Base-by-base conservation (phyloP, 1,140 invertebrate genomes). In the Nebria ingens region DNA sequence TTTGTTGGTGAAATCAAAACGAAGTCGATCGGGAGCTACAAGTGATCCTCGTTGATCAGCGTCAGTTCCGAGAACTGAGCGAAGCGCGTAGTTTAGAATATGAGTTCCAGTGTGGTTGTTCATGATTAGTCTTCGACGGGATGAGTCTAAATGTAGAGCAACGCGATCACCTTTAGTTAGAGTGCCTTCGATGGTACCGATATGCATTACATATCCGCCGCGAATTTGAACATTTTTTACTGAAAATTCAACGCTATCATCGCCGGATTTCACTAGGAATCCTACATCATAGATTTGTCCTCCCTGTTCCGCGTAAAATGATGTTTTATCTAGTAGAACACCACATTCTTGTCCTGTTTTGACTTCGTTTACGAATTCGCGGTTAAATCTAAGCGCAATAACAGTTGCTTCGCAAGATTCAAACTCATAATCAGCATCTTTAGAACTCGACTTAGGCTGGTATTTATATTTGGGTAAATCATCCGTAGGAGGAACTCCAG, bases 51-150 rank as follows among this genome's bases (percentile, higher is more conserved):
- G 87, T 73, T 99, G 97, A 72, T 99, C 96, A 40, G 91, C 86
- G 64, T 96, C 92, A 58, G 83, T 84, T 9, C 89, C 85, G 17
- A 99, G 73, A 50, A 98, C 91, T 69, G 85, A 83, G 52, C 96
- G 78, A 34, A 99, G 75, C 21, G 91, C 93, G 76, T 88, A 93
- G 76, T 99, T 99, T 0, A 99, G 76, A 50, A 95, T 83, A 74
- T 99, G 97, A 1, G 97, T 99, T 20, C 92, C 97, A 19, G 97
- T 99, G 66, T 99, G 97, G 74, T 99, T 99, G 65, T 91, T 97
- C 97, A 99, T 99, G 19, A 98, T 79, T 3, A 90, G 71, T 62
- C 86, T 79, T 67, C 95, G 77, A 56, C 94, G 79, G 61, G 84
- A 78, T 53, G 82, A 82, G 73, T 99, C 95, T 57, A 99, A 79